These are phyloP conservation scores for Apodemus speciosus DNA, from an alignment of 2,113 vertebrate genomes.

Conservation along the genomic window DNA sequence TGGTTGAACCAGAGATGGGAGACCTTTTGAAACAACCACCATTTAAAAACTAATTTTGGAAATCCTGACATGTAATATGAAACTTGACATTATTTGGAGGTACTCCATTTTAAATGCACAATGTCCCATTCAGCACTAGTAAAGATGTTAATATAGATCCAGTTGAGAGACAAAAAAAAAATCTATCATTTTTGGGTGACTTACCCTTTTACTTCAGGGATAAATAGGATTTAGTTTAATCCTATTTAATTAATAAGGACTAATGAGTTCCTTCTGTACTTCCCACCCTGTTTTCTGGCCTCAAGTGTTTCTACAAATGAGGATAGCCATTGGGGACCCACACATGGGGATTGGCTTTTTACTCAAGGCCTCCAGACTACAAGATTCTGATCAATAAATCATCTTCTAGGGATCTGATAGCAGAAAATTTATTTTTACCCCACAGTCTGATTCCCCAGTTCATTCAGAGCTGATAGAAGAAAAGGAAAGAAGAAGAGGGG, in stretches of 20 bases:
- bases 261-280: not conserved
- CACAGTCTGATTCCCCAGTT: not conserved
- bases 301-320: not conserved
- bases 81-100: not conserved
- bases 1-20: not conserved
- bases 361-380: not conserved
- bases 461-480: not conserved
- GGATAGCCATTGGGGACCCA: not conserved
- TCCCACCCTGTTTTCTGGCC: not conserved
- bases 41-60: not conserved
- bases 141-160: not conserved
- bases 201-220: not conserved
- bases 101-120: not conserved
- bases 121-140: not conserved
- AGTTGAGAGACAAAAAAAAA: not conserved
- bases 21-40: not conserved
- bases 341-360: not conserved
- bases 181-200: not conserved
- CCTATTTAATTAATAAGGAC: not conserved
- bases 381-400: not conserved
- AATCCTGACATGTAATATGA: conserved; percentile 7
- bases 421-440: not conserved
- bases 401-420: not conserved
- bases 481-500: not conserved
- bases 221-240: conserved; percentile 18